phyloP scores from a whole-genome alignment of 1,140 invertebrate genomes.

The Pogonus chalceus region DNA sequence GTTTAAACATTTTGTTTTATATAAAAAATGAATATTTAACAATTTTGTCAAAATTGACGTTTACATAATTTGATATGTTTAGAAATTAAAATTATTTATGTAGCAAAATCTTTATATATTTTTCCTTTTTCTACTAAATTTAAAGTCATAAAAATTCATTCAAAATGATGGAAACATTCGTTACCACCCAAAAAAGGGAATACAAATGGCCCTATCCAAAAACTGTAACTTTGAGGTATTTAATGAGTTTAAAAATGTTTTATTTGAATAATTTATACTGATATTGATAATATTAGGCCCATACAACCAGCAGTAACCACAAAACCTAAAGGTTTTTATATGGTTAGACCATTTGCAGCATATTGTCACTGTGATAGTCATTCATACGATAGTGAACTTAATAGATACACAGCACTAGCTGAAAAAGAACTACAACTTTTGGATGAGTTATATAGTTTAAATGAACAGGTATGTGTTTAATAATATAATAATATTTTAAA shows the following conservation, averaged over 20 bases:
- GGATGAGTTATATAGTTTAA: conserved; percentile 39
- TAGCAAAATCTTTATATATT: too few relatives aligned
- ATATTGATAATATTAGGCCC: conserved; percentile 33
- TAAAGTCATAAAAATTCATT: too few relatives aligned
- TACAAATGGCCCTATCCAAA: conserved; percentile 47
- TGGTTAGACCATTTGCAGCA: conserved; percentile 36
- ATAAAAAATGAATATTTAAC: too few relatives aligned
- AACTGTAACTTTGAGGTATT: conserved; percentile 39
- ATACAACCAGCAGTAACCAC: conserved; percentile 39
- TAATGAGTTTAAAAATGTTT: conserved; percentile 19
- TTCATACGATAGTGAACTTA: conserved; percentile 40
- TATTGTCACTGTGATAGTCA: conserved; percentile 45
- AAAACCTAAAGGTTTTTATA: conserved; percentile 30
- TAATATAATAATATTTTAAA: conserved; percentile 7
- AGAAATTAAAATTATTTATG: too few relatives aligned
- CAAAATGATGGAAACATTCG: conserved; percentile 30
- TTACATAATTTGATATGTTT: too few relatives aligned
- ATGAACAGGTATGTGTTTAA: conserved; percentile 40
- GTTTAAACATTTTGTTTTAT: too few relatives aligned
- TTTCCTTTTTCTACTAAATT: too few relatives aligned
- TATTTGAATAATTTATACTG: conserved; percentile 22
- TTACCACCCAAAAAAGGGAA: conserved; percentile 37
- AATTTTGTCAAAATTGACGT: too few relatives aligned
- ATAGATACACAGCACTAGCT: conserved; percentile 45
- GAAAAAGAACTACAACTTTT: conserved; percentile 44